phyloP scores from a whole-genome alignment of 2,888 invertebrate species.

The Trissoscelio sp. region DNA sequence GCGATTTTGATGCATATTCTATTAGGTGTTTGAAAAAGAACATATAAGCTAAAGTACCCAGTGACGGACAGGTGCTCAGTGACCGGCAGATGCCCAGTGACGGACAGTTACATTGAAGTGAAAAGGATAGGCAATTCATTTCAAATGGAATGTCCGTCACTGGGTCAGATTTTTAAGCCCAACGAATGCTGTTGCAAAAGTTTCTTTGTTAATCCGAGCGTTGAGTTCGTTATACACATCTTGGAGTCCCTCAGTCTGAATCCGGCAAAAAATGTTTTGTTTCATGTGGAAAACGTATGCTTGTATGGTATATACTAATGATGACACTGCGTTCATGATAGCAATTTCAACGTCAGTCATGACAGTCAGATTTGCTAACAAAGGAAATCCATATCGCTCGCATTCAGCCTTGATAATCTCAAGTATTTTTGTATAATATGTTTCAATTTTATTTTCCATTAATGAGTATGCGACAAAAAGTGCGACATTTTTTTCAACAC shows the following conservation, averaged over 20 bases:
- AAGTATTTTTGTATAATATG: slow-evolving; percentile 6
- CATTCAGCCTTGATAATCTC: slow-evolving; percentile 17
- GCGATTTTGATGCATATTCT: no score
- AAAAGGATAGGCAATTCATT: no score
- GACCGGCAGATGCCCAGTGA: no score
- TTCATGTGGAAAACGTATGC: not conserved
- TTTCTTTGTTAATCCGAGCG: no score
- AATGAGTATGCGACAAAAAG: slow-evolving; percentile 20
- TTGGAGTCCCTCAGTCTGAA: slow-evolving; percentile 19
- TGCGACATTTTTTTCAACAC: slow-evolving; percentile 13
- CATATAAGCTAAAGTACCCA: no score
- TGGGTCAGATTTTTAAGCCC: no score
- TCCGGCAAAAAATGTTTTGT: slow-evolving; percentile 13
- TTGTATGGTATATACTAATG: no score
- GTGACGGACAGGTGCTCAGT: no score
- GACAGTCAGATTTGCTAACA: slow-evolving; percentile 3
- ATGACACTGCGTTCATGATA: slow-evolving; percentile 18
- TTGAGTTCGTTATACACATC: not conserved
- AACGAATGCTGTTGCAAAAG: no score
- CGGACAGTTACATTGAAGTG: no score
- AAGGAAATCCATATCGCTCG: not conserved
- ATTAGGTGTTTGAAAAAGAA: no score
- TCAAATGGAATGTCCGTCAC: no score
- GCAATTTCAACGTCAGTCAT: slow-evolving; percentile 29
- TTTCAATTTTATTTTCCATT: slow-evolving; percentile 21